Percentiles rank a stretch among this genome's conserved stretches.
phyloP scores from a whole-genome alignment of 1,140 invertebrate genomes.

The Psix sp. region DNA sequence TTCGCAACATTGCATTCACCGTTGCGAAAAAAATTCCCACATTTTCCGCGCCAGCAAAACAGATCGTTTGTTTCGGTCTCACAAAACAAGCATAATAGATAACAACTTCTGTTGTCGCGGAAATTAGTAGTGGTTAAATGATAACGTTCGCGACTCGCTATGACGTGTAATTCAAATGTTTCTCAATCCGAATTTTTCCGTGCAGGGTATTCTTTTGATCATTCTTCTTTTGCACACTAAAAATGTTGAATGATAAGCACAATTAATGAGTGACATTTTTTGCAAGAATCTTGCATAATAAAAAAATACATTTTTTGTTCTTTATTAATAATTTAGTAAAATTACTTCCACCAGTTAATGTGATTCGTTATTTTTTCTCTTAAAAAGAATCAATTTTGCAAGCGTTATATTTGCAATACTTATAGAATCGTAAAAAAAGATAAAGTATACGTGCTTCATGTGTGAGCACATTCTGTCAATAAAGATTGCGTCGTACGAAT shows the following conservation, averaged over 20 bases:
- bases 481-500: constrained; percentile 19
- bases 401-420: too few species aligned
- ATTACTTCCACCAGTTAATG: too few species aligned
- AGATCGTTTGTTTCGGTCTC: constrained; percentile 33
- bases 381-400: too few species aligned
- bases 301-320: too few species aligned
- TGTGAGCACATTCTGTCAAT: constrained; percentile 16
- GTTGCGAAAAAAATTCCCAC: constrained; percentile 17
- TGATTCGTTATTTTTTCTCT: too few species aligned
- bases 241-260: too few species aligned
- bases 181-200: constrained; percentile 26
- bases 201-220: constrained; percentile 8
- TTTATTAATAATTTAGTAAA: too few species aligned
- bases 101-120: constrained; percentile 48
- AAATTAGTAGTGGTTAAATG: constrained; percentile 51
- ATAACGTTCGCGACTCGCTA: constrained; percentile 44
- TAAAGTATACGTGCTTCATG: constrained; percentile 20
- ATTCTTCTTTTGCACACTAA: constrained; percentile 6
- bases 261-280: too few species aligned
- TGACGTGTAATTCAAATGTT: constrained; percentile 36
- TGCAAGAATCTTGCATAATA: too few species aligned
- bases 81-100: constrained; percentile 46
- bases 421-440: constrained; percentile 9
- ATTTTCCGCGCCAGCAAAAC: constrained; percentile 23
- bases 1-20: constrained; percentile 7